Base-by-base conservation (phyloP, 2,797 vertebrate genomes). In the Dromococcyx pavoninus region DNA sequence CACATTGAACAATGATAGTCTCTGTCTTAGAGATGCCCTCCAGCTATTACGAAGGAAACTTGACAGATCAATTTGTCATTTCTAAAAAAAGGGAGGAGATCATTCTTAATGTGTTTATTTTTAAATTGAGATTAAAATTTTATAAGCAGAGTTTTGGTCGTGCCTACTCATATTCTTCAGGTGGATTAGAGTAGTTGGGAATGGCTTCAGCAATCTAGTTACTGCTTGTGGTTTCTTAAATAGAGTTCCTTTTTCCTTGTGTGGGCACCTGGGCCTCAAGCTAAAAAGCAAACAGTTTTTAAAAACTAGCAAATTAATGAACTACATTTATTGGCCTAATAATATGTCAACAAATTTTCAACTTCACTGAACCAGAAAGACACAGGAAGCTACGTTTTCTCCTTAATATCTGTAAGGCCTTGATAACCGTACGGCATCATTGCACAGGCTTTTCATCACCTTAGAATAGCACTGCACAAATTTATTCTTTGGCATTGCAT, bases 81-180 rank as follows among this genome's bases (percentile, higher is more conserved):
- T 74, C 69, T 74, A 56, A 77, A 91, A 92, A 76, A 72, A 84
- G 27, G 9, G 33, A 72, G 39, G 46, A 75, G 35, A 33, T 76
- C 64, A 48, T 62, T 88, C 76, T 88, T 72, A 69, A 79, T 75
- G 41, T 66, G 27, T 57, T 57, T 86, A 75, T 91, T 94, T 90
- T 93, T 79, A 90, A 95, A 85, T 19, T 2, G 67, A 81, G 65
- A 85, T 90, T 35, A 94, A 95, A 71, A 60, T 79, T 90, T 92
- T 54, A 82, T 76, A 57, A 85, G 71, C 44, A 64, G 72, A 91
- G 10, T 53, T 82, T 91, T 41, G 23, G 43, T 66, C 1, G 0
- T 54, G 23, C 62, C 76, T 80, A 65, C 66, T 90, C 17, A 0
- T 24, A 17, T 54, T 79, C 74, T 75, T 67, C 37, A 76, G 60